Evolutionary conservation across 2,113 vertebrate genomes (phyloP).

Genomic region (Cebus imitator): DNA sequence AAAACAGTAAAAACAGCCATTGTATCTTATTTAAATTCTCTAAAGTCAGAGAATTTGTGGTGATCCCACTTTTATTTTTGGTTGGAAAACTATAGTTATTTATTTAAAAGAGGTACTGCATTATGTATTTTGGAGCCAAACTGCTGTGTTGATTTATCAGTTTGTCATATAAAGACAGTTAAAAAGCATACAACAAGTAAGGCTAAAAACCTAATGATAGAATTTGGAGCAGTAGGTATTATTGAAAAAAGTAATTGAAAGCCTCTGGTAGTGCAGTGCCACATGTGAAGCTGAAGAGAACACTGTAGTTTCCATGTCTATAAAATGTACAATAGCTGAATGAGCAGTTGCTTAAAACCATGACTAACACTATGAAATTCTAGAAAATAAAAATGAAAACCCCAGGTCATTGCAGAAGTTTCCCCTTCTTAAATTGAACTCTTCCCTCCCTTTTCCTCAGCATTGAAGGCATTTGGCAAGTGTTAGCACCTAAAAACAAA

Average conservation of each 20-base stretch:
- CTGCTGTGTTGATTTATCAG: neutral
- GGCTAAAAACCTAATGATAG: neutral
- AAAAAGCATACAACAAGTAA: neutral
- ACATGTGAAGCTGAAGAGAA: neutral
- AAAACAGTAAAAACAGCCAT: neutral
- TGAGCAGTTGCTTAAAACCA: neutral
- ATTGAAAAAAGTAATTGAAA: neutral
- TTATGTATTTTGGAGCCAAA: neutral
- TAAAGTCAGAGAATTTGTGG: neutral
- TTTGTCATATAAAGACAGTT: neutral
- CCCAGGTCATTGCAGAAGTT: neutral
- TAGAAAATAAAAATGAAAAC: neutral
- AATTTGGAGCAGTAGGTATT: neutral
- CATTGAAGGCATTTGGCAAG: neutral
- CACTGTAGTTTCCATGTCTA: neutral
- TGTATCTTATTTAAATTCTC: neutral
- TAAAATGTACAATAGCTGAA: neutral
- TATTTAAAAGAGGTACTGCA: neutral
- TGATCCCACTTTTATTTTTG: neutral
- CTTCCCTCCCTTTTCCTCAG: neutral
- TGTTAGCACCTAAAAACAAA: neutral
- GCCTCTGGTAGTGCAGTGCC: fast-evolving
- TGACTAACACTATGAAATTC: neutral
- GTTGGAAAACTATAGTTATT: neutral
- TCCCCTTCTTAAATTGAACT: neutral